Evolutionary conservation across 2,797 vertebrate species (phyloP), one percentile per base, ranked within the genome.

Genomic region (Spondyliosoma cantharus): DNA sequence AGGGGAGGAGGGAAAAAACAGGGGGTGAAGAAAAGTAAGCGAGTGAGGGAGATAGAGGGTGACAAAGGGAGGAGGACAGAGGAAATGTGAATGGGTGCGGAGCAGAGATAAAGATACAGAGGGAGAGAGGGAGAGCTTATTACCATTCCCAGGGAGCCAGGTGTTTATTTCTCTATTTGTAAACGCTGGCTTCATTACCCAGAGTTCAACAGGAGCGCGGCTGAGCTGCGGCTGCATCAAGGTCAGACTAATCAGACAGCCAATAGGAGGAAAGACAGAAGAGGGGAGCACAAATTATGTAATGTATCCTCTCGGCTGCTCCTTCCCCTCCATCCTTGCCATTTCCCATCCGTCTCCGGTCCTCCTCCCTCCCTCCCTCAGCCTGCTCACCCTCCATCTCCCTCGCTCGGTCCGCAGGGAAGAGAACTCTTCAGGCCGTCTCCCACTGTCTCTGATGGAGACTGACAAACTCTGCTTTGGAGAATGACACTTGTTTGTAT

Each of bases 91-190:
- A 84, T 82, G 85, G 86, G 76, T 70, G 82, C 14, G 67, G 68
- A 83, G 83, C 73, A 80, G 74, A 86, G 86, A 87, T 85, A 61
- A 71, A 87, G 87, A 87, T 74, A 81, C 56, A 82, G 71, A 67
- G 70, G 62, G 49, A 78, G 71, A 70, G 70, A 67, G 56, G 71
- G 71, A 54, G 72, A 61, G 87, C 84, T 59, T 86, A 87, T 90
- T 90, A 87, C 86, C 85, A 82, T 88, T 89, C 90, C 85, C 86
- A 61, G 84, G 88, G 85, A 84, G 71, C 72, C 87, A 88, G 89
- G 88, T 91, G 90, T 91, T 93, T 92, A 91, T 92, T 93, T 91
- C 86, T 91, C 87, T 86, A 91, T 93, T 92, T 90, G 88, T 91
- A 87, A 88, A 84, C 25, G 81, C 83, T 19, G 76, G 88, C 89